Conservation (phyloP, 2,797 vertebrate species). For the Acrocephalus scirpaceus region DNA sequence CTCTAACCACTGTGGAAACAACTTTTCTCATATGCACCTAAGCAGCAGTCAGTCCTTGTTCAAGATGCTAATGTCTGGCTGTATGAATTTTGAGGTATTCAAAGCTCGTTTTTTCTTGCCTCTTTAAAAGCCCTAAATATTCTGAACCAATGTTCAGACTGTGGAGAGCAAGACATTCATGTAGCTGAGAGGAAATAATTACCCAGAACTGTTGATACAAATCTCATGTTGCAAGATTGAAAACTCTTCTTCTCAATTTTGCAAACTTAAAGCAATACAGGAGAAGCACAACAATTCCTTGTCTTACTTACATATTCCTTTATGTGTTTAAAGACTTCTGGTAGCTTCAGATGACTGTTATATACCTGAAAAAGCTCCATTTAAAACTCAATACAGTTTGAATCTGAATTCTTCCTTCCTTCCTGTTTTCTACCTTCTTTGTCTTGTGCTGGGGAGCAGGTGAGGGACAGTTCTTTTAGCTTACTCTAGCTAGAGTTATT, state of each 20-base stretch:
- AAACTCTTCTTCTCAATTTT: neutral
- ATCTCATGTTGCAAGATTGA: neutral
- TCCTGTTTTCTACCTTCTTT: neutral
- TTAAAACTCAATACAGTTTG: slow-evolving; percentile 13
- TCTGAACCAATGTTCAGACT: neutral
- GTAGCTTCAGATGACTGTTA: neutral
- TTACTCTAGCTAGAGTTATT: slow-evolving; percentile 11
- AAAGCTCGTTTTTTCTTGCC: neutral
- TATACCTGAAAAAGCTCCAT: slow-evolving; percentile 2
- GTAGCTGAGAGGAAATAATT: neutral
- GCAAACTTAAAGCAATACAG: neutral
- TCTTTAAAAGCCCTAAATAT: neutral
- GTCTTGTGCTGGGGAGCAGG: neutral
- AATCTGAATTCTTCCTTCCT: neutral
- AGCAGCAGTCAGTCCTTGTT: neutral
- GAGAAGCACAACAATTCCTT: neutral
- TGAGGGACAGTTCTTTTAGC: neutral
- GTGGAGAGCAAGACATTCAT: neutral
- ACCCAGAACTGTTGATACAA: neutral
- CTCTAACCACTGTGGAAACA: neutral
- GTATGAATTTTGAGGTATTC: neutral
- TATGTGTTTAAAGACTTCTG: neutral
- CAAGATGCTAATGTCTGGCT: neutral
- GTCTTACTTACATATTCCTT: neutral
- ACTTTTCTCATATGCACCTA: neutral